Percentiles rank a stretch among this genome's conserved stretches.
Evolutionary conservation across 2,797 vertebrate genomes (phyloP).

Genomic region (Sarcoramphus papa): DNA sequence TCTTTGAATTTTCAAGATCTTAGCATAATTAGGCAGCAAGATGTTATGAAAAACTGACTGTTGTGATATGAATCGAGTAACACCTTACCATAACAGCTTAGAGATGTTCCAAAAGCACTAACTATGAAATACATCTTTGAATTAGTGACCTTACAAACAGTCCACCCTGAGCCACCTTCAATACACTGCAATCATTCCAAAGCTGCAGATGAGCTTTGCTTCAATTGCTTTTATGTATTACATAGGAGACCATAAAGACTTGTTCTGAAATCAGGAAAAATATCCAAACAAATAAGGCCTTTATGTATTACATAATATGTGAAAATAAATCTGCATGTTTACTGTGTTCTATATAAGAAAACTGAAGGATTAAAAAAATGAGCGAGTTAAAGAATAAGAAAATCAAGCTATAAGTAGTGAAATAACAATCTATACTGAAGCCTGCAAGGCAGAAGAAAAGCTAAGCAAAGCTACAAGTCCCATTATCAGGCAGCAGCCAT

Average conservation of each 20-base stretch:
- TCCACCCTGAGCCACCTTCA: neutral
- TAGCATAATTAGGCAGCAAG: neutral
- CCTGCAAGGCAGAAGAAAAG: neutral
- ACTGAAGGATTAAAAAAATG: neutral
- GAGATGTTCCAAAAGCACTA: neutral
- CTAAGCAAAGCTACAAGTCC: neutral
- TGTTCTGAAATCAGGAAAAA: neutral
- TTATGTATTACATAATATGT: neutral
- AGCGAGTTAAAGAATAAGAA: neutral
- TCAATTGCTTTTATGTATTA: neutral
- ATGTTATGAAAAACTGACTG: neutral
- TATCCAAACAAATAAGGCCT: neutral
- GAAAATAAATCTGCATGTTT: neutral
- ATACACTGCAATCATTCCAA: neutral
- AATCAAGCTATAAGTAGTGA: neutral
- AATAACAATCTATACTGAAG: neutral
- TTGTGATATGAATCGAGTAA: neutral
- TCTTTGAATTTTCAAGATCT: neutral
- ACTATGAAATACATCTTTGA: neutral
- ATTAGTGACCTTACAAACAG: neutral
- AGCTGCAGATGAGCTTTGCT: neutral
- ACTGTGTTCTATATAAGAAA: neutral
- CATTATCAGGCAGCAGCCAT: neutral
- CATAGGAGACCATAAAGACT: neutral
- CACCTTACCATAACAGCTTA: neutral